A percentile compares a stretch with the other conserved stretches of the same genome.
Conservation (phyloP, 2,113 vertebrate species). For the Motacilla alba region DNA sequence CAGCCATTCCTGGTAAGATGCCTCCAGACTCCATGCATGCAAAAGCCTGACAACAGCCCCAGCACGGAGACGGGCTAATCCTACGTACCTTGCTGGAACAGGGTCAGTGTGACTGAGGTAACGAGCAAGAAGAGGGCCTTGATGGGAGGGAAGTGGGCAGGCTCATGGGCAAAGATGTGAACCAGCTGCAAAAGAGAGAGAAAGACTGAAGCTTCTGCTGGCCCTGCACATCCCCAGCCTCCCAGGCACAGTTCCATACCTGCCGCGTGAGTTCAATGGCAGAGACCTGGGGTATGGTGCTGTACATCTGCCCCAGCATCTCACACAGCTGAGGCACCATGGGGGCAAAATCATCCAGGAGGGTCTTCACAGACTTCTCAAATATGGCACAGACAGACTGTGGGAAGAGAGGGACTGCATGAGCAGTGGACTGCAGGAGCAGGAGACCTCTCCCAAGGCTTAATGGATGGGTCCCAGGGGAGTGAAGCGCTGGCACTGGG, state of each 20-base stretch:
- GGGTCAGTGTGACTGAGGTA: slow-evolving; percentile 95
- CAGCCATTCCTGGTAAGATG: slow-evolving; percentile 53
- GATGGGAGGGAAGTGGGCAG: slow-evolving; percentile 94
- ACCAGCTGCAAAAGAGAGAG: slow-evolving; percentile 84
- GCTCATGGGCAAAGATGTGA: slow-evolving; percentile 96
- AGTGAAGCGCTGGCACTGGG: not conserved
- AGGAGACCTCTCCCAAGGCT: not conserved
- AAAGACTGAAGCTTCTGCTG: not conserved
- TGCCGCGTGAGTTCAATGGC: slow-evolving; percentile 96
- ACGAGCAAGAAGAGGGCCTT: slow-evolving; percentile 97
- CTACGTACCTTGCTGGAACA: slow-evolving; percentile 98
- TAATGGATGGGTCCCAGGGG: not conserved
- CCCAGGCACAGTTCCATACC: slow-evolving; percentile 66
- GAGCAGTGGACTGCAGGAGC: not conserved
- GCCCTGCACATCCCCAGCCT: not conserved
- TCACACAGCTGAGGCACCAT: slow-evolving; percentile 98
- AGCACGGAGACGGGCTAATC: not conserved
- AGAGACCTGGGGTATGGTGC: slow-evolving; percentile 97
- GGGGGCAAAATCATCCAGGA: slow-evolving; percentile 95
- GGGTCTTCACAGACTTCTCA: slow-evolving; percentile 97
- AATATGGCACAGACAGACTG: slow-evolving; percentile 98
- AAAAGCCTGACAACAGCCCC: slow-evolving; percentile 50
- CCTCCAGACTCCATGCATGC: slow-evolving; percentile 54
- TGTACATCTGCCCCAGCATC: slow-evolving; percentile 99
- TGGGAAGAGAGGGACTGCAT: not conserved